These are phyloP conservation scores for Agriopis aurantiaria DNA, from an alignment of 2,888 invertebrate species.

Conservation along the genomic window DNA sequence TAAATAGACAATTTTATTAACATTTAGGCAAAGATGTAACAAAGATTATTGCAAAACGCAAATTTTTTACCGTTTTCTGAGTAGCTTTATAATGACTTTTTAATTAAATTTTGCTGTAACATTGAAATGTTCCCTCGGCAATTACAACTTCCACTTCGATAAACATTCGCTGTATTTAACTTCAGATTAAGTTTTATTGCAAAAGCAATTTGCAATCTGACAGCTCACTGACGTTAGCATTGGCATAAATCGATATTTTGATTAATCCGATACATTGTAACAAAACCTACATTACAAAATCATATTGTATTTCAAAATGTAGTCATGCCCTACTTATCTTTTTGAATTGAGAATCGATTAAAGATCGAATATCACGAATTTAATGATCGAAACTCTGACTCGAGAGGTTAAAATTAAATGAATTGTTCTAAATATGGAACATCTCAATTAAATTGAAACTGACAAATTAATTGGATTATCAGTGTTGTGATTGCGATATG, in stretches of 20 bases:
- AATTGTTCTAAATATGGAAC: conserved; percentile 44
- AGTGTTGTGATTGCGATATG: conserved; percentile 12
- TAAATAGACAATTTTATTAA: too few relatives aligned
- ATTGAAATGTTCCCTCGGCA: not conserved
- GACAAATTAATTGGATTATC: conserved; percentile 31
- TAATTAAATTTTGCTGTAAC: too few relatives aligned
- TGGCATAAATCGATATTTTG: conserved; percentile 40
- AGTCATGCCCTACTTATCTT: conserved; percentile 63
- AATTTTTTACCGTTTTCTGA: too few relatives aligned
- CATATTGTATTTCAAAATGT: conserved; percentile 56
- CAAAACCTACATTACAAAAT: conserved; percentile 51
- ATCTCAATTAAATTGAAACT: conserved; percentile 50
- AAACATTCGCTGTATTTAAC: not conserved
- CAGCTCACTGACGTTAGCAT: conserved; percentile 30
- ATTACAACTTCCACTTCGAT: conserved; percentile 2
- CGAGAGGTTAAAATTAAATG: conserved; percentile 44
- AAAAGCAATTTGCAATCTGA: conserved; percentile 32
- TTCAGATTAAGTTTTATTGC: conserved; percentile 10
- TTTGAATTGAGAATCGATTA: conserved; percentile 32
- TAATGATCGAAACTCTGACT: conserved; percentile 42
- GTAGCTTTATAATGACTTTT: too few relatives aligned
- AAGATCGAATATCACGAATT: conserved; percentile 23
- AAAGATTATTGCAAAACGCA: too few relatives aligned
- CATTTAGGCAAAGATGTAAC: too few relatives aligned
- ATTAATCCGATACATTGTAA: conserved; percentile 51